Conservation (phyloP, 2,888 invertebrate genomes). For the Lasius platythorax region DNA sequence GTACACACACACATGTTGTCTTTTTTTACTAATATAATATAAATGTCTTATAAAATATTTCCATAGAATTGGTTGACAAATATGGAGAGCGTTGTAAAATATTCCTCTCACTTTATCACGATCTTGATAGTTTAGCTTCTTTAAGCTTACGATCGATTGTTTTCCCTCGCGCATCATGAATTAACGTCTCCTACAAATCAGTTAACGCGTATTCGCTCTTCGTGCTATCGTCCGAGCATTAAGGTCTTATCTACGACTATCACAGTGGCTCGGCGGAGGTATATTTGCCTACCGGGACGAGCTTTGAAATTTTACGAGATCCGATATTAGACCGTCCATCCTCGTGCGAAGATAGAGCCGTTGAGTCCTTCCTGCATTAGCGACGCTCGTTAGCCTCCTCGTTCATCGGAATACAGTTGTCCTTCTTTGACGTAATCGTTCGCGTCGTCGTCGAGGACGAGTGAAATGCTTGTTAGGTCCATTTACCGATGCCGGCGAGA, state of each 20-base stretch:
- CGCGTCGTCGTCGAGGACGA: slow-evolving; percentile 24
- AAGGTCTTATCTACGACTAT: slow-evolving; percentile 50
- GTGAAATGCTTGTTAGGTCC: slow-evolving; percentile 44
- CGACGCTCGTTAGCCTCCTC: slow-evolving; percentile 40
- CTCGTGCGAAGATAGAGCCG: slow-evolving; percentile 25
- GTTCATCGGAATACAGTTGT: not conserved
- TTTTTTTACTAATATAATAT: not conserved
- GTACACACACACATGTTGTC: not conserved
- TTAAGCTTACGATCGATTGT: slow-evolving; percentile 28
- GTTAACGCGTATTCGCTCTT: slow-evolving; percentile 31
- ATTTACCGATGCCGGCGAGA: slow-evolving; percentile 23
- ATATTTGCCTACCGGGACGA: slow-evolving; percentile 44
- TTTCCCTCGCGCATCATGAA: slow-evolving; percentile 12
- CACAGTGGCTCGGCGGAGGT: slow-evolving; percentile 17
- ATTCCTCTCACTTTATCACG: not conserved
- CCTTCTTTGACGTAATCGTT: slow-evolving; percentile 25
- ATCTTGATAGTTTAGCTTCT: slow-evolving; percentile 37
- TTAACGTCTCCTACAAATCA: slow-evolving; percentile 50
- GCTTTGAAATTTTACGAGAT: slow-evolving; percentile 45
- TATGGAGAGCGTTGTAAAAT: not conserved
- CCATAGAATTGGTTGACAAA: not conserved
- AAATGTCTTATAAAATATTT: not conserved
- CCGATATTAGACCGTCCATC: slow-evolving; percentile 38
- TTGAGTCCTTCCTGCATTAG: slow-evolving; percentile 40
- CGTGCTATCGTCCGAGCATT: slow-evolving; percentile 39